These are phyloP conservation scores for Scylla paramamosain DNA, from an alignment of 1,140 invertebrate species.

Conservation along the genomic window DNA sequence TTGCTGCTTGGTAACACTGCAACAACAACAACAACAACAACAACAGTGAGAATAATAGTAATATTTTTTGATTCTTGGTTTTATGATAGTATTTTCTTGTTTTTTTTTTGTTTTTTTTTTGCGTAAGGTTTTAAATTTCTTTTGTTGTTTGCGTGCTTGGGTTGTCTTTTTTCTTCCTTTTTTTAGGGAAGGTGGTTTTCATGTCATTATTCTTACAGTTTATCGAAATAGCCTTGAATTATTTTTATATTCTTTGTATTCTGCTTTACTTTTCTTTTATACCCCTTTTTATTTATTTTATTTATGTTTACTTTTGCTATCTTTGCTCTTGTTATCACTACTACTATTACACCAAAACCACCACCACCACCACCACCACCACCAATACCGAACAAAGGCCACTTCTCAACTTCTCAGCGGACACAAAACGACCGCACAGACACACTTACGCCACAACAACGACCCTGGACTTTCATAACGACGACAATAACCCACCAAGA, in stretches of 20 bases:
- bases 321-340: not conserved
- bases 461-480: not conserved
- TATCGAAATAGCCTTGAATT: not conserved
- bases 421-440: too few species aligned
- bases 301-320: too few species aligned
- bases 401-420: too few species aligned
- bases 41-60: too few species aligned
- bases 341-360: not conserved
- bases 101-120: too few species aligned
- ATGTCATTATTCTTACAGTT: not conserved
- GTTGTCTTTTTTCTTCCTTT: not conserved
- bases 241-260: not conserved
- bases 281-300: too few species aligned
- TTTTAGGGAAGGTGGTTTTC: too few species aligned
- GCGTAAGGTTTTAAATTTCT: too few species aligned
- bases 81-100: not conserved
- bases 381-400: too few species aligned
- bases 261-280: too few species aligned
- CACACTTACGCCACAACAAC: not conserved
- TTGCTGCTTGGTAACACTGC: not conserved
- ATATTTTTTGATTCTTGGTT: not conserved
- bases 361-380: too few species aligned
- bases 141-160: too few species aligned
- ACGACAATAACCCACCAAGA: not conserved
- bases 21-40: not conserved